These are phyloP conservation scores for Lamellibrachia columna DNA, from an alignment of 2,888 invertebrate species.

Conservation along the genomic window DNA sequence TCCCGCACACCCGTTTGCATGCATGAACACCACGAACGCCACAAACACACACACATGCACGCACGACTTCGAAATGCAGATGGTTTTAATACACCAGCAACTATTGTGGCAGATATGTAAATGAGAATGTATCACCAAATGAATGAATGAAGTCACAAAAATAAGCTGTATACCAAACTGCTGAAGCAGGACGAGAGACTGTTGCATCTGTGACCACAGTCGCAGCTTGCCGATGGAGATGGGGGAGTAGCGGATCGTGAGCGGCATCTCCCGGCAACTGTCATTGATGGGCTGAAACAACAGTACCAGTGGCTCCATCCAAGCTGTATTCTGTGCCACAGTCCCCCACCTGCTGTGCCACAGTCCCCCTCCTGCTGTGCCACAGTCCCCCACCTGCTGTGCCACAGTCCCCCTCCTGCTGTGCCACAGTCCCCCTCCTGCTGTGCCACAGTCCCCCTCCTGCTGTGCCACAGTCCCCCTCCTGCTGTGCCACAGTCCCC, in stretches of 20 bases:
- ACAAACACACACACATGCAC: not conserved
- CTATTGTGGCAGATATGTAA: not conserved
- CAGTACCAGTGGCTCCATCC: not conserved
- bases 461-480: too few species aligned
- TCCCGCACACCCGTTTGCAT: not conserved
- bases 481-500: too few species aligned
- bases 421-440: not conserved
- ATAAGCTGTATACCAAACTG: constrained; percentile 68
- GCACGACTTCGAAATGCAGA: not conserved
- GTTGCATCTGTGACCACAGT: constrained; percentile 62
- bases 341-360: not conserved
- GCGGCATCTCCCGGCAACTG: constrained; percentile 69
- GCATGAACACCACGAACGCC: not conserved
- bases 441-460: too few species aligned
- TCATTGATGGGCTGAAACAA: constrained; percentile 55
- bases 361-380: too few species aligned
- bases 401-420: not conserved
- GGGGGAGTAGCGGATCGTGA: constrained; percentile 79
- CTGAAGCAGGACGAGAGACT: constrained; percentile 61
- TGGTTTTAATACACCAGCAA: constrained; percentile 13
- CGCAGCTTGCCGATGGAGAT: constrained; percentile 77
- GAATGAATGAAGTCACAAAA: not conserved
- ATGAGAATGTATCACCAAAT: not conserved
- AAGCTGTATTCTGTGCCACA: not conserved
- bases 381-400: too few species aligned